Conservation (phyloP, 2,888 invertebrate genomes). For the Vesta saturnalis region DNA sequence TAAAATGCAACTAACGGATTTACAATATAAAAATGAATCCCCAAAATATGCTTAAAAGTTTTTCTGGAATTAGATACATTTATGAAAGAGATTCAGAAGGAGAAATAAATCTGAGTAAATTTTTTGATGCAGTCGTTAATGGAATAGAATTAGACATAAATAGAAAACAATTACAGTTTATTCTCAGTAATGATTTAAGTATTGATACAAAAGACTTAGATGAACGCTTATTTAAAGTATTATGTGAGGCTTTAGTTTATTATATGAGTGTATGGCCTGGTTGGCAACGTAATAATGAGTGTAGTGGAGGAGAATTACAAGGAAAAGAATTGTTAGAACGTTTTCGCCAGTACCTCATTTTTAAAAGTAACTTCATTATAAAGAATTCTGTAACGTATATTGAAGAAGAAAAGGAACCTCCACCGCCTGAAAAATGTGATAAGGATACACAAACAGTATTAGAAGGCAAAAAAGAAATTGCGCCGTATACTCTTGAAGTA, state of each 20-base stretch:
- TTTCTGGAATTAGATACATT: no score
- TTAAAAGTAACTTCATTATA: neutral
- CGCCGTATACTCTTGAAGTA: slow-evolving; percentile 31
- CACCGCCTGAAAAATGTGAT: neutral
- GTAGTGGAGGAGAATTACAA: no score
- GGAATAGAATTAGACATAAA: neutral
- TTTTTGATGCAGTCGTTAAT: neutral
- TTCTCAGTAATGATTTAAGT: neutral
- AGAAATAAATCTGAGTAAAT: neutral
- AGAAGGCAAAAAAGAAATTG: neutral
- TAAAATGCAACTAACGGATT: no score
- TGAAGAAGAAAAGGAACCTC: no score
- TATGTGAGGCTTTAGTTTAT: neutral
- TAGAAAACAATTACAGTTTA: neutral
- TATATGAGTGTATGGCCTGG: neutral
- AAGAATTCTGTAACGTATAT: neutral
- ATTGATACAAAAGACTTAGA: neutral
- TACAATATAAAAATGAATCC: no score
- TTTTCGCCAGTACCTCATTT: neutral
- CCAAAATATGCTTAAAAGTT: no score
- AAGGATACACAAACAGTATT: neutral
- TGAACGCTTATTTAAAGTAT: neutral
- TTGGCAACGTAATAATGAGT: neutral
- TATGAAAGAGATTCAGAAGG: neutral
- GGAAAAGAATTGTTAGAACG: neutral